These are phyloP conservation scores for Copidosoma aretas DNA, from an alignment of 2,888 invertebrate genomes.

Conservation along the genomic window DNA sequence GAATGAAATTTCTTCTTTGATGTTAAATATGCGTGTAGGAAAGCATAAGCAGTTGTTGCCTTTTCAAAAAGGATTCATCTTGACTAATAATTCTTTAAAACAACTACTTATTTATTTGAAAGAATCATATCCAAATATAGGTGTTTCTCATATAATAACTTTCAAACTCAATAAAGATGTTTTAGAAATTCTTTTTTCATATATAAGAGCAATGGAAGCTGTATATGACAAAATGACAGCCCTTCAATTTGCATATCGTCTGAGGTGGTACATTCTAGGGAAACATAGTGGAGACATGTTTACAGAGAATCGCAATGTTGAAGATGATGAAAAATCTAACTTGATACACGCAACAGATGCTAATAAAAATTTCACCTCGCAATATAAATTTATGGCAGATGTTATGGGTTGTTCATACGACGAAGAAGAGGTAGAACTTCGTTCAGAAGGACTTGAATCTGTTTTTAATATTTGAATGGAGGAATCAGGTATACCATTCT, in stretches of 20 bases:
- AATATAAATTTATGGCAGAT: too few species aligned
- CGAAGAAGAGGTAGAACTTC: too few species aligned
- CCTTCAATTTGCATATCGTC: conserved; percentile 8
- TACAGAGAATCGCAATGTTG: neutral
- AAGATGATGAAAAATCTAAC: neutral
- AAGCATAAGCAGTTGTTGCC: neutral
- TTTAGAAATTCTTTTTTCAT: conserved; percentile 48
- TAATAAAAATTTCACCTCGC: too few species aligned
- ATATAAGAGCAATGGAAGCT: conserved; percentile 46
- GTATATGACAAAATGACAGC: conserved; percentile 10
- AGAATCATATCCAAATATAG: conserved; percentile 1
- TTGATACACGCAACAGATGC: neutral
- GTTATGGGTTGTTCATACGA: too few species aligned
- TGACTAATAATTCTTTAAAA: conserved; percentile 6
- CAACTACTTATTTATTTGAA: conserved; percentile 5
- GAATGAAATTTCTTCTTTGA: neutral
- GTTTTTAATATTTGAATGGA: too few species aligned
- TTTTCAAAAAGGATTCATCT: conserved; percentile 12
- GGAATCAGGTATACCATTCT: too few species aligned
- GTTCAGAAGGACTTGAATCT: too few species aligned
- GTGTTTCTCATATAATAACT: conserved; percentile 15
- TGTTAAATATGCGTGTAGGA: neutral
- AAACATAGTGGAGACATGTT: conserved; percentile 4
- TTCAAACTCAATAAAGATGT: conserved; percentile 40
- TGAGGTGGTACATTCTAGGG: conserved; percentile 16